Evolutionary conservation across 2,113 vertebrate species (phyloP).

Genomic region (Oxyruncus cristatus): DNA sequence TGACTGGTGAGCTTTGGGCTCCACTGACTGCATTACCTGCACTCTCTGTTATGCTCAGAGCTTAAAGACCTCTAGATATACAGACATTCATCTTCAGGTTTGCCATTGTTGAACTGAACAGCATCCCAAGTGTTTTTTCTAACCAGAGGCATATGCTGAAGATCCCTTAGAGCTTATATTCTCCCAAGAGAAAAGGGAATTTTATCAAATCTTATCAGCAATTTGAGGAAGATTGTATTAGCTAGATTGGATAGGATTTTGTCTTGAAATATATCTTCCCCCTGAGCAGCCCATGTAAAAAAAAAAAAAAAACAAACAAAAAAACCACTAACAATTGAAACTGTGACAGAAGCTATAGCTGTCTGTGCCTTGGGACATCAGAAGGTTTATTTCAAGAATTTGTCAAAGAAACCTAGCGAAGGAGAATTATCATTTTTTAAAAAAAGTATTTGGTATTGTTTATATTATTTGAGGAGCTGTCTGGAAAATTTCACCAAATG

Average conservation of each 20-base stretch:
- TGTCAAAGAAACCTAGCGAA: not conserved
- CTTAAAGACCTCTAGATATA: not conserved
- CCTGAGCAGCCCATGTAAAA: not conserved
- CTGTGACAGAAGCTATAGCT: not conserved
- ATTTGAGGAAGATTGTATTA: not conserved
- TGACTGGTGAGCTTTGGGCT: not conserved
- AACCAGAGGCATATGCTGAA: not conserved
- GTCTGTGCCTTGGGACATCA: not conserved
- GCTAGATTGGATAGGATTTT: not conserved
- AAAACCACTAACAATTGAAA: not conserved
- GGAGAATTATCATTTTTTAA: not conserved
- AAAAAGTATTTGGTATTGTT: not conserved
- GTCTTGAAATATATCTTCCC: not conserved
- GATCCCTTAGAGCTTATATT: not conserved
- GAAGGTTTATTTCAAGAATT: not conserved
- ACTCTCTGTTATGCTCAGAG: not conserved
- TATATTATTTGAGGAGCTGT: not conserved
- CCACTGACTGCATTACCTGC: not conserved
- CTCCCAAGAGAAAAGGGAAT: not conserved
- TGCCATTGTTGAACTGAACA: not conserved
- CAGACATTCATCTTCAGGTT: not conserved
- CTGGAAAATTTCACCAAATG: constrained; percentile 28
- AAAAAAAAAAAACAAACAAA: not conserved
- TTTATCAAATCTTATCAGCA: not conserved
- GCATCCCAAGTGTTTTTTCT: not conserved